Evolutionary conservation across 64 coral and sea anemone species (phyloP), one percentile per base, ranked within the genome.

Genomic region (Catalaphyllia jardinei): DNA sequence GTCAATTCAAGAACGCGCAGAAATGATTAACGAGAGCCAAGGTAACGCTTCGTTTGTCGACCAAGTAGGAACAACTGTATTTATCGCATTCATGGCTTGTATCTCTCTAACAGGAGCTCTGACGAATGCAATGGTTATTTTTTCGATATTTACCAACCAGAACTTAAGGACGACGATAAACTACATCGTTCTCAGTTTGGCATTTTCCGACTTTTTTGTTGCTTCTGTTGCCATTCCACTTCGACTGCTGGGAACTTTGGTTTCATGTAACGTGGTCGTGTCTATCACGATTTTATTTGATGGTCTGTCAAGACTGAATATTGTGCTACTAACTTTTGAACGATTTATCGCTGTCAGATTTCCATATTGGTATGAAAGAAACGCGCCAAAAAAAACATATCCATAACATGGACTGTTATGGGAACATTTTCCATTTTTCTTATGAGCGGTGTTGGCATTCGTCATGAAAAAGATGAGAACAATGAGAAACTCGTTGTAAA

Each of bases 231-330:
- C 88, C 12, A 91, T 94, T 35, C 93, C 93, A 59, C 82, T 94
- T 17, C 81, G 93, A 62, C 49, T 90, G 55, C 30, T 94, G 14
- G 22, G 82, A 75, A 22, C 16, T 90, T 62, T 79, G 25, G 61
- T 93, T 18, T 49, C 80, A 73, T 94, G 93, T 15, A 20, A 71
- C 24, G 35, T 90, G 13, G 89, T 80, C 65, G 18, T 87, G 20
- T 74, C 88, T 6, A 22, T 94, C 13, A 87, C 88, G 13, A 46
- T 94, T 55, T 80, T 94, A 35, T 90, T 89, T 30, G 93, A 90
- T 55, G 93, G 93, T 59, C 76, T 87, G 5, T 94, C 93, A 30
- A 79, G 93, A 61, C 74, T 90, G 10, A 94, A 94, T 28, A 86
- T 83, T 8, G 62, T 87, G 9, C 42, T 94, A 18, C 86, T 94